A percentile compares a stretch with the other conserved stretches of the same genome.
Evolutionary conservation across 2,888 invertebrate genomes (phyloP).

Genomic region (Imbricaverruca yamaguchii): DNA sequence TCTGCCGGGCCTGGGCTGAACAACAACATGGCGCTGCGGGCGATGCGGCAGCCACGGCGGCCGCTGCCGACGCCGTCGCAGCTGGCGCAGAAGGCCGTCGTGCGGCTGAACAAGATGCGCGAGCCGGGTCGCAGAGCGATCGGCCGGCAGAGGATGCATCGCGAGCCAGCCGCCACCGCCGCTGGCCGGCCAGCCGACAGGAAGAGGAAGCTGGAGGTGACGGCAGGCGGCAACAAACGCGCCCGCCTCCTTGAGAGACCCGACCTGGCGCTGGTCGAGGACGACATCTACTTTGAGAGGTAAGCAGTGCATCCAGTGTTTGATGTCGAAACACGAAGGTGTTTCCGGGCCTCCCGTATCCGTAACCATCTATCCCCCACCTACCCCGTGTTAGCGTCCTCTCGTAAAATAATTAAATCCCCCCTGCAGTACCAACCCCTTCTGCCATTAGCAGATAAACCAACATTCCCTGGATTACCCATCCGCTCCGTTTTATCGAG

Average conservation of each 20-base stretch:
- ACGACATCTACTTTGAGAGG: slow-evolving; percentile 26
- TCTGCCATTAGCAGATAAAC: too few relatives aligned
- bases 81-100: slow-evolving; percentile 1
- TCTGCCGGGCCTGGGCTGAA: background rate
- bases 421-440: too few relatives aligned
- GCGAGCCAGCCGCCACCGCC: too few relatives aligned
- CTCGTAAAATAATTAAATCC: too few relatives aligned
- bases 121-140: background rate
- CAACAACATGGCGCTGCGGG: background rate
- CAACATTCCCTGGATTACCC: too few relatives aligned
- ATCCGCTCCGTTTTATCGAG: too few relatives aligned
- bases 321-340: too few relatives aligned
- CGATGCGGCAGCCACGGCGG: background rate
- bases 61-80: background rate
- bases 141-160: background rate
- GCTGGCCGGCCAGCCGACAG: background rate
- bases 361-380: too few relatives aligned
- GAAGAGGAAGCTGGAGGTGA: background rate
- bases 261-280: background rate
- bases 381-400: too few relatives aligned
- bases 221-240: background rate
- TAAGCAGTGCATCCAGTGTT: background rate
- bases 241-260: background rate
- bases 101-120: slow-evolving; percentile 5
- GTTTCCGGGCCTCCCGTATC: too few relatives aligned